phyloP scores from a whole-genome alignment of 1,140 invertebrate genomes.

The Bombus pascuorum region DNA sequence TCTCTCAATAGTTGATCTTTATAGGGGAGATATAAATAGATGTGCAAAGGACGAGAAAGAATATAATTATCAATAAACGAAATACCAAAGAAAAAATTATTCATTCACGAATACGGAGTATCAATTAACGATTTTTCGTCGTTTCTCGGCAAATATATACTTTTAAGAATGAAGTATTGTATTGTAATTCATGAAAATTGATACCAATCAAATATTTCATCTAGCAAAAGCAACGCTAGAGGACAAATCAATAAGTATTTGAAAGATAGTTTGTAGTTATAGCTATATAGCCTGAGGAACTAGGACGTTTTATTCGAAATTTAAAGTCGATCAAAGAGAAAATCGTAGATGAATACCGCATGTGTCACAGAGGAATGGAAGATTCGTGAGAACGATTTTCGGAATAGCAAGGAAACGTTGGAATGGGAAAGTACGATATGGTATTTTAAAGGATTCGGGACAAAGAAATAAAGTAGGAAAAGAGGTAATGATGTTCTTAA shows the following conservation, averaged over 20 bases:
- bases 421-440: not conserved
- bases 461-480: not conserved
- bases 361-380: not conserved
- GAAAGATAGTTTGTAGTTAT: conserved; percentile 21
- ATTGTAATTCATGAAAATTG: not conserved
- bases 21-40: not conserved
- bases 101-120: not conserved
- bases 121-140: not conserved
- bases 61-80: not conserved
- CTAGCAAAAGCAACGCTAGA: not conserved
- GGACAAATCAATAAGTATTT: conserved; percentile 43
- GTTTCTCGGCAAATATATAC: too few species aligned
- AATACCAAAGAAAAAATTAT: not conserved
- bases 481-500: not conserved
- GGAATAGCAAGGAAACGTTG: too few species aligned
- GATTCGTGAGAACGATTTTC: not conserved
- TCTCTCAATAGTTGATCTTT: not conserved
- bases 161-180: not conserved
- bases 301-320: conserved; percentile 32
- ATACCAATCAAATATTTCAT: not conserved
- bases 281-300: conserved; percentile 10
- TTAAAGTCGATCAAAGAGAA: conserved; percentile 6
- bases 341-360: not conserved
- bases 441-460: not conserved
- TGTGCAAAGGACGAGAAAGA: not conserved